phyloP scores from a whole-genome alignment of 2,888 invertebrate species.

The Tiliacea aurago region DNA sequence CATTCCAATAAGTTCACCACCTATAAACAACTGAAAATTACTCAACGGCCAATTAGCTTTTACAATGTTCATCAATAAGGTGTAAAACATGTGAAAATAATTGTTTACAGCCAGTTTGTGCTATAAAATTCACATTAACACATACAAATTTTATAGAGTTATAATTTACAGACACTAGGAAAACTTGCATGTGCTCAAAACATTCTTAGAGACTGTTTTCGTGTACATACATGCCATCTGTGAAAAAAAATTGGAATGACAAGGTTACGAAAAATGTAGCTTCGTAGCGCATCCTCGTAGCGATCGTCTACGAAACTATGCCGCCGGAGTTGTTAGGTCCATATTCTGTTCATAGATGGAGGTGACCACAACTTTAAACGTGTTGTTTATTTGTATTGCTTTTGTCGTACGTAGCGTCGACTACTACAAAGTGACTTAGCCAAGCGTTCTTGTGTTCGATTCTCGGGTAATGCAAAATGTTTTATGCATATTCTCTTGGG shows the following conservation, averaged over 20 bases:
- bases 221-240: conserved; percentile 42
- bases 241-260: conserved; percentile 11
- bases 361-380: neutral
- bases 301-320: conserved; percentile 27
- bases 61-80: conserved; percentile 9
- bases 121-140: conserved; percentile 13
- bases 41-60: neutral
- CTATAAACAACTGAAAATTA: conserved; percentile 9
- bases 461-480: neutral
- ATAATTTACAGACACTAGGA: conserved; percentile 5
- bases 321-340: neutral
- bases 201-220: neutral
- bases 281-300: conserved; percentile 44
- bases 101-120: neutral
- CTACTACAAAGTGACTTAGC: neutral
- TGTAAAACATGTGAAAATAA: conserved; percentile 11
- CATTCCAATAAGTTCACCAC: conserved; percentile 3
- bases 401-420: neutral
- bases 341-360: conserved; percentile 49
- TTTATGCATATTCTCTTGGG: neutral
- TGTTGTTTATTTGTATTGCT: neutral
- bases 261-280: conserved; percentile 1
- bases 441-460: neutral
- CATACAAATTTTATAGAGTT: neutral
- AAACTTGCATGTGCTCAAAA: neutral